Evolutionary conservation across 2,888 invertebrate species (phyloP), one percentile per base, ranked within the genome.

Genomic region (Atethmia centrago): DNA sequence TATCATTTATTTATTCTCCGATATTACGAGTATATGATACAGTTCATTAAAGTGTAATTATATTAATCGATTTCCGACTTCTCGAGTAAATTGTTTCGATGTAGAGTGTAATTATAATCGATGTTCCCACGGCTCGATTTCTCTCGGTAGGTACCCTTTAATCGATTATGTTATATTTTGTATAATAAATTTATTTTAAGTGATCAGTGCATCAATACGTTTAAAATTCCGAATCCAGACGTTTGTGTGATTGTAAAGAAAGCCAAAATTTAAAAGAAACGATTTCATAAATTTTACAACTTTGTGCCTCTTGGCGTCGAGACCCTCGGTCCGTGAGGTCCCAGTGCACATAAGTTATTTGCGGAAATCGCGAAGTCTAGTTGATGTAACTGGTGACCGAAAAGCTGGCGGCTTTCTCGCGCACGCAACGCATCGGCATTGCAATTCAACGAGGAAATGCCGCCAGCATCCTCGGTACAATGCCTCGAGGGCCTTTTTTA

Each of bases 91-190:
- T 82, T 70, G 69, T 72, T 74, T 72, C 69, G 66, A 61, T 64
- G 55, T 79, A 74, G 79, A 63, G 42, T 59, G 71, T 74, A 79
- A 82, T 71, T 79, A 74, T 55, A 79, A 70, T 72, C 70, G 67
- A 72, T 82, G 76, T 82, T 82, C 82, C 70, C 82, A 82, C 82
- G 79, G 75, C 67, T 74, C 56, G 65, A 53, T 75, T 72, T 59
- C 69, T 62, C 74, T 82, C 53, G 66, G 49, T 31, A 31, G n/a
- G n/a, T 70, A 47, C 62, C 21, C 61, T 78, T 55, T 53, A 75
- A 82, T 79, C 61, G 82, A 82, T 76, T 72, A 53, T 2, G 36
- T 36, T 36, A 8, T 55, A 51, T 49, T 71, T 58, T 51, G 49
- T 63, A 51, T 56, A 45, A 21, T 36, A 61, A 47, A 77, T 61